These are phyloP conservation scores for Pelobates cultripes DNA, from an alignment of 2,797 vertebrate species.

Conservation along the genomic window DNA sequence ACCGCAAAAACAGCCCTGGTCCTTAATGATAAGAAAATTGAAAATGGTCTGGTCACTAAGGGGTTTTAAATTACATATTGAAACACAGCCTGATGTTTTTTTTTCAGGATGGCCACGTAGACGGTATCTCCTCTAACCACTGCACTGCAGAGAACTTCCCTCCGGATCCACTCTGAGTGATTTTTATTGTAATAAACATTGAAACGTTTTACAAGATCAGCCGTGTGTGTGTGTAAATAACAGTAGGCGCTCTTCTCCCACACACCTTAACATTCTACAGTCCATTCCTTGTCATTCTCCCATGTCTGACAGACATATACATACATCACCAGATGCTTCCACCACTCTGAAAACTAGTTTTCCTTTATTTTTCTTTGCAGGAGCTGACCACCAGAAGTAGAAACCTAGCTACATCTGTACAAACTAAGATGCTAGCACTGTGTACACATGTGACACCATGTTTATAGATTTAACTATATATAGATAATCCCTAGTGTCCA, in stretches of 20 bases:
- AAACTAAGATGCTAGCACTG: not conserved
- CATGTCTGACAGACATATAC: not conserved
- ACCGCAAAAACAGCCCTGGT: too few relatives aligned
- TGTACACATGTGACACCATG: not conserved
- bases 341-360: not conserved
- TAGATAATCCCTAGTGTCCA: conserved; percentile 1
- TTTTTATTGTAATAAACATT: conserved; percentile 43
- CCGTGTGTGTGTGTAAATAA: not conserved
- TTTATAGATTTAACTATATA: conserved; percentile 21
- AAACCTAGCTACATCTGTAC: conserved; percentile 4
- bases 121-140: conserved; percentile 26
- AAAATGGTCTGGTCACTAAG: too few relatives aligned
- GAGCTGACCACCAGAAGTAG: not conserved
- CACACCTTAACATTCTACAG: not conserved
- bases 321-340: not conserved
- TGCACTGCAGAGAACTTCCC: conserved; percentile 7
- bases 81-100: not conserved
- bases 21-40: too few relatives aligned
- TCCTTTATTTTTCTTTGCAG: conserved; percentile 6
- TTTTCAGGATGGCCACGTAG: conserved; percentile 24
- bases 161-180: conserved; percentile 29
- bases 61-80: too few relatives aligned
- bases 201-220: conserved; percentile 16
- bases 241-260: not conserved
- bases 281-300: not conserved